Conservation (phyloP, 1,140 invertebrate species). For the Amyelois transitella region DNA sequence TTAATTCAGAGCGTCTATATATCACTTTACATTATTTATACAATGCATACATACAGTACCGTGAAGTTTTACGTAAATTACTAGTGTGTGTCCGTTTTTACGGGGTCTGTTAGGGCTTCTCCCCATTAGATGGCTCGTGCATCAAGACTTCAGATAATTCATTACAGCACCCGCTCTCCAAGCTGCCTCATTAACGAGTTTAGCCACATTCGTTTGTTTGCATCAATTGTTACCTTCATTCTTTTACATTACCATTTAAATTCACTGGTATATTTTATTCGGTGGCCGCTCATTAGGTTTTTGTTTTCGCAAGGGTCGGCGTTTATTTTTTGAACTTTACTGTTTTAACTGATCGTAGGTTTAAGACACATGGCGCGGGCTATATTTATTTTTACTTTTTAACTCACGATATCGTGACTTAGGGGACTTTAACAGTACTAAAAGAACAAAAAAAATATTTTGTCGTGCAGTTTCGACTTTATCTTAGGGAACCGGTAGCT, state of each 20-base stretch:
- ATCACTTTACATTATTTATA: not conserved
- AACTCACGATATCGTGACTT: constrained; percentile 54
- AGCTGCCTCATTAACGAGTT: constrained; percentile 26
- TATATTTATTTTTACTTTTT: constrained; percentile 52
- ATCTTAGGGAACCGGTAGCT: constrained; percentile 33
- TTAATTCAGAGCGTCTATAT: constrained; percentile 11
- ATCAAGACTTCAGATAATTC: constrained; percentile 23
- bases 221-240: constrained; percentile 25
- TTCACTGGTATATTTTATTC: constrained; percentile 31
- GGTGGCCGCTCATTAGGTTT: constrained; percentile 30
- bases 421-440: constrained; percentile 28
- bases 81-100: constrained; percentile 25
- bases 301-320: constrained; percentile 10
- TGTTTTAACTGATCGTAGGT: constrained; percentile 43
- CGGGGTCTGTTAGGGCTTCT: constrained; percentile 15
- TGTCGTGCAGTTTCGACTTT: constrained; percentile 27
- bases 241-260: constrained; percentile 33
- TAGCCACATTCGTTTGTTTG: constrained; percentile 16
- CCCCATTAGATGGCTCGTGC: constrained; percentile 11
- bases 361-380: constrained; percentile 36
- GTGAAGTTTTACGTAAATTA: constrained; percentile 14
- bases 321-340: constrained; percentile 47
- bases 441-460: constrained; percentile 26
- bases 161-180: constrained; percentile 17
- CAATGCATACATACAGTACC: not conserved